Percentiles rank a stretch among this genome's conserved stretches.
Evolutionary conservation across 1,140 invertebrate genomes (phyloP).

Genomic region (Subanguina moxae): DNA sequence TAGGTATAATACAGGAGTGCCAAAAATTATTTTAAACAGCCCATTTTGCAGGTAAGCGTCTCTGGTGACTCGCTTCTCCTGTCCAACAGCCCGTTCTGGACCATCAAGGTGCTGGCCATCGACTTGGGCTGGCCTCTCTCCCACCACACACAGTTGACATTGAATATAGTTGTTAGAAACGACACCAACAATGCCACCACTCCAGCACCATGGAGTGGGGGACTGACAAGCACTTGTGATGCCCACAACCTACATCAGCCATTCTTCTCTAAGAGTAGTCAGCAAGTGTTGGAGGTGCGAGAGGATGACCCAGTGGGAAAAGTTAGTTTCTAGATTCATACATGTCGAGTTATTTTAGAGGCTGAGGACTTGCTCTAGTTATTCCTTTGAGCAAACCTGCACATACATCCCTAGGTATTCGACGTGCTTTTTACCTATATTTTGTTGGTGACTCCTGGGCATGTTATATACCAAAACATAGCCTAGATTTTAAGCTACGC

Average conservation of each 20-base stretch:
- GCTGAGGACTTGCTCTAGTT: background rate
- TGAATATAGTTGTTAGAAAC: background rate
- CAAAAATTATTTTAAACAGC: too few species aligned
- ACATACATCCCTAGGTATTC: background rate
- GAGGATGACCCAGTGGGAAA: constrained; percentile 42
- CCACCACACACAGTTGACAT: constrained; percentile 30
- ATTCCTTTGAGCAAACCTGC: background rate
- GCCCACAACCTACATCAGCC: constrained; percentile 31
- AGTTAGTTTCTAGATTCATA: constrained; percentile 17
- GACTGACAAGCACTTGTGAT: constrained; percentile 16
- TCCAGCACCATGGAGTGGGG: background rate
- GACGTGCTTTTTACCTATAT: too few species aligned
- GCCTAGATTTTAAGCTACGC: too few species aligned
- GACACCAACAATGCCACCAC: background rate
- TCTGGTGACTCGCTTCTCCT: constrained; percentile 12
- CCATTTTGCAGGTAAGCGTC: constrained; percentile 30
- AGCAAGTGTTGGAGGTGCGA: constrained; percentile 19
- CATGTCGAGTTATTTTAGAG: constrained; percentile 20
- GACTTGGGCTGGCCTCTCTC: constrained; percentile 31
- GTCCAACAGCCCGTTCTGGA: constrained; percentile 6
- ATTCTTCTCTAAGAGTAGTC: constrained; percentile 14
- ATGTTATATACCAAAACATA: too few species aligned
- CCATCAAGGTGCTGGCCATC: constrained; percentile 25
- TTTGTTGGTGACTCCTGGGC: too few species aligned
- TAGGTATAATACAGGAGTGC: too few species aligned